phyloP scores from a whole-genome alignment of 53 echinoderm and acorn worm species.

The Apostichopus leukothele region DNA sequence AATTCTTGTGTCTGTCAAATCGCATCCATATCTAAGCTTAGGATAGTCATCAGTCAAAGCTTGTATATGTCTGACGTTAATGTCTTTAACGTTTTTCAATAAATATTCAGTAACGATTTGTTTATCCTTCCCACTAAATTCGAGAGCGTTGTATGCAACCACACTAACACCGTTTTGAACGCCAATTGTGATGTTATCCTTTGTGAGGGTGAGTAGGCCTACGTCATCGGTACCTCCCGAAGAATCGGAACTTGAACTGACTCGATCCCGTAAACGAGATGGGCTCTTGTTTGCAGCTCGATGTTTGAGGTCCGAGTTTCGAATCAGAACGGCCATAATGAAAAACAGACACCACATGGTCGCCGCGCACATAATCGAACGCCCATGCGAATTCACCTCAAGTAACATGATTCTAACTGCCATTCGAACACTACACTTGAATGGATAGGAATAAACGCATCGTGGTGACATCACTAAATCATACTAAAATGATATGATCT shows the following conservation, averaged over 20 bases:
- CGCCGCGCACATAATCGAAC: conserved; percentile 22
- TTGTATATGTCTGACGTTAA: background rate
- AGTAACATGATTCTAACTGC: background rate
- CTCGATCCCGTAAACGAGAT: background rate
- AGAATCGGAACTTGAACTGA: background rate
- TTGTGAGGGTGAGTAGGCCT: background rate
- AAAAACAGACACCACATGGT: conserved; percentile 19
- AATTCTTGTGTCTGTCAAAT: conserved; percentile 21
- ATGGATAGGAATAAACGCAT: too few species aligned
- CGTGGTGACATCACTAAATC: too few species aligned
- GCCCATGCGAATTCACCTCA: conserved; percentile 23
- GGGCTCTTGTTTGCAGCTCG: background rate
- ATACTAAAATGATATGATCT: too few species aligned
- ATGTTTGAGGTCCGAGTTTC: conserved; percentile 10
- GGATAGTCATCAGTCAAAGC: background rate
- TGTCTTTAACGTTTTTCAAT: background rate
- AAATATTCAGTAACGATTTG: background rate
- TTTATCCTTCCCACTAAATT: background rate
- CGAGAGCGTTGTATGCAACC: conserved; percentile 5
- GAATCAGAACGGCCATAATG: conserved; percentile 6
- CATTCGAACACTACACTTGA: too few species aligned
- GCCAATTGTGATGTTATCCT: conserved; percentile 21
- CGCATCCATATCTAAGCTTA: background rate
- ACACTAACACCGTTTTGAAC: conserved; percentile 16
- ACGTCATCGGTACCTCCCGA: background rate